phyloP scores from a whole-genome alignment of 2,888 invertebrate genomes.

The Gymnocheta viridis region DNA sequence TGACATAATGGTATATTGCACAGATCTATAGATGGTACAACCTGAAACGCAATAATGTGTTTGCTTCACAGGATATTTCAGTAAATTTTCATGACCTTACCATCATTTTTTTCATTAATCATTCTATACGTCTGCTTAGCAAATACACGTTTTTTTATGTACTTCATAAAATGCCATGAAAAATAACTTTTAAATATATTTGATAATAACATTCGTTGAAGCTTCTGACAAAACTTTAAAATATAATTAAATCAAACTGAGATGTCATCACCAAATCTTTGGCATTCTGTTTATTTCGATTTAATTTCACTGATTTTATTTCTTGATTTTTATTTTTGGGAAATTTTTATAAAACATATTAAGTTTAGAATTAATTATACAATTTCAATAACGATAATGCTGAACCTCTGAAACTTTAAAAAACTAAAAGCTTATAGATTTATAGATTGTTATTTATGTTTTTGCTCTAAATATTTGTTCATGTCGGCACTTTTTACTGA shows the following conservation, averaged over 20 bases:
- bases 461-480: conserved; percentile 21
- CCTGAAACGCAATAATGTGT: no score
- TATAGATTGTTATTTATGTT: conserved; percentile 39
- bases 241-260: background rate
- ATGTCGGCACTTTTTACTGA: conserved; percentile 22
- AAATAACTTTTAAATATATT: no score
- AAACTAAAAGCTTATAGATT: conserved; percentile 39
- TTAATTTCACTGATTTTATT: background rate
- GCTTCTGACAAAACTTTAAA: background rate
- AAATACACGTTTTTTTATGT: no score
- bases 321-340: background rate
- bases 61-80: no score
- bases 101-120: no score
- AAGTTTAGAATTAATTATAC: background rate
- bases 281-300: conserved; percentile 8
- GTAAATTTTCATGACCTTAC: no score
- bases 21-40: no score
- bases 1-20: no score
- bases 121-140: no score
- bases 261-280: conserved; percentile 8
- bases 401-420: conserved; percentile 26
- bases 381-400: conserved; percentile 15
- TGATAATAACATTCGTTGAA: background rate
- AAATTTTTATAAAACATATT: background rate
- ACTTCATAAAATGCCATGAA: no score